Evolutionary conservation across 35 echinoderm and acorn worm genomes (phyloP).

Genomic region (Acanthaster planci): DNA sequence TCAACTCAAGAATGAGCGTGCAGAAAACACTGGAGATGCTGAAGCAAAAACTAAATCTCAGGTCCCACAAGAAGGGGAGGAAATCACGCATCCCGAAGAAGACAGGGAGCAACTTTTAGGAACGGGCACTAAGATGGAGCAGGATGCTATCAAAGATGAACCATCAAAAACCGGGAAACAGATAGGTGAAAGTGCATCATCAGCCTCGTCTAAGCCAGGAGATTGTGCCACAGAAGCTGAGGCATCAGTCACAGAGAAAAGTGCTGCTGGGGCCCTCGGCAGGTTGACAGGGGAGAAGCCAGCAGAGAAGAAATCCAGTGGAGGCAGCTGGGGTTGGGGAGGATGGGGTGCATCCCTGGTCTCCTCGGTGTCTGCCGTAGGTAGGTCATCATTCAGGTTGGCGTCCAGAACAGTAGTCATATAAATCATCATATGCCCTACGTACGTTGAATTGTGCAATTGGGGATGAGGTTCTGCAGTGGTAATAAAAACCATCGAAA

Average conservation of each 20-base stretch:
- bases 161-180: not conserved
- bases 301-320: slow-evolving; percentile 1
- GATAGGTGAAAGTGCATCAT: not conserved
- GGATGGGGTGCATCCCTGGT: slow-evolving; percentile 90
- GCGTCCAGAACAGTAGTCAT: slow-evolving; percentile 45
- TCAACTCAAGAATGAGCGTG: not conserved
- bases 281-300: slow-evolving; percentile 6
- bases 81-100: not conserved
- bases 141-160: not conserved
- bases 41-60: not conserved
- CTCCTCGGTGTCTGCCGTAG: slow-evolving; percentile 79
- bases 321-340: slow-evolving; percentile 75
- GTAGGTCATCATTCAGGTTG: slow-evolving; percentile 16
- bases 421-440: too few species aligned
- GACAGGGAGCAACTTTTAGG: not conserved
- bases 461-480: too few species aligned
- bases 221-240: not conserved
- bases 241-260: not conserved
- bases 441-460: too few species aligned
- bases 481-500: too few species aligned
- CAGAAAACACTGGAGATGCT: not conserved
- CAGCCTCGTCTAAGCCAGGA: too few species aligned
- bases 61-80: slow-evolving; percentile 8
- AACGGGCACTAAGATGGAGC: not conserved
- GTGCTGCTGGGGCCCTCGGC: slow-evolving; percentile 3